Evolutionary conservation across 2,113 vertebrate species (phyloP).

Genomic region (Petrocephalus zakoni): DNA sequence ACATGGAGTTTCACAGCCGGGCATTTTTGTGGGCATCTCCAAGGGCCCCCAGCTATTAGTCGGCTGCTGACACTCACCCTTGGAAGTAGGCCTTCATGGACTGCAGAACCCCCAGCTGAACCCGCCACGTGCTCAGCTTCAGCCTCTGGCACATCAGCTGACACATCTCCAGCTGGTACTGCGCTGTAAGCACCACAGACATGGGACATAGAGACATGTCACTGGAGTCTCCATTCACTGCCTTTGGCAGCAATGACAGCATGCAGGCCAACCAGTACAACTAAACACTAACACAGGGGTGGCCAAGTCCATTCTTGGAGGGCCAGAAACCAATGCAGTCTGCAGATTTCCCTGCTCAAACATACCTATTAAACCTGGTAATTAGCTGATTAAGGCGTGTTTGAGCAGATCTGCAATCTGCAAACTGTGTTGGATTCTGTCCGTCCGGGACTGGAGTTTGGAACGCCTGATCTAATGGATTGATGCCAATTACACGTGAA

Average conservation of each 20-base stretch:
- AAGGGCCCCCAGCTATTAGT: neutral
- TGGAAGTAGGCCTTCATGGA: slow-evolving; percentile 87
- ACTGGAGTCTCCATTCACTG: neutral
- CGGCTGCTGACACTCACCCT: slow-evolving; percentile 54
- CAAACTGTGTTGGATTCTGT: no score
- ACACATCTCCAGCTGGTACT: slow-evolving; percentile 79
- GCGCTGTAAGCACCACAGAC: slow-evolving; percentile 53
- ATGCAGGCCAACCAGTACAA: neutral
- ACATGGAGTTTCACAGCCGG: neutral
- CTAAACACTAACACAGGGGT: neutral
- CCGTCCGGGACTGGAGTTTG: no score
- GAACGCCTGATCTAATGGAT: neutral
- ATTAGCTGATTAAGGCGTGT: no score
- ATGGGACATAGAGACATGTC: neutral
- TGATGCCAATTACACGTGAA: neutral
- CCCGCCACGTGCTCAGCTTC: slow-evolving; percentile 90
- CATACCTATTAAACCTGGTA: no score
- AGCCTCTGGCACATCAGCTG: slow-evolving; percentile 83
- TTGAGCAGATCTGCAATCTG: no score
- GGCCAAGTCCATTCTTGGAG: no score
- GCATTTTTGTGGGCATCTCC: neutral
- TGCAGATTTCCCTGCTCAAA: no score
- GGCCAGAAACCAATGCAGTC: no score
- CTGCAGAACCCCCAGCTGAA: slow-evolving; percentile 83
- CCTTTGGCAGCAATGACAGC: neutral